phyloP scores from a whole-genome alignment of 1,140 invertebrate species.

The Pissodes strobi region DNA sequence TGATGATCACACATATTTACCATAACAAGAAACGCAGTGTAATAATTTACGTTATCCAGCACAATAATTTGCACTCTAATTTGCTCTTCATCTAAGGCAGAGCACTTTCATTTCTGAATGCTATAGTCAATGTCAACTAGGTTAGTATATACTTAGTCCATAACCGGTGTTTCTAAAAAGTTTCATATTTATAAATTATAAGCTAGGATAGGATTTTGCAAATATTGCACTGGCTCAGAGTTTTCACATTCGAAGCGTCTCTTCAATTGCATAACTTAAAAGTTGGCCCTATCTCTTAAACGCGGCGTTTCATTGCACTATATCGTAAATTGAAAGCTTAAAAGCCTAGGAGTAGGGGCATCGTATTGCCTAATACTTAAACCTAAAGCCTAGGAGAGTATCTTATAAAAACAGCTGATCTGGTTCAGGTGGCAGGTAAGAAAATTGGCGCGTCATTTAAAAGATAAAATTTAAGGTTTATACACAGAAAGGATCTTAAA shows the following conservation, averaged over 20 bases:
- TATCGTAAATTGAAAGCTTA: not conserved
- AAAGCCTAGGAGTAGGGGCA: not conserved
- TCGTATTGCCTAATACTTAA: too few relatives aligned
- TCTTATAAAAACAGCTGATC: slow-evolving; percentile 8
- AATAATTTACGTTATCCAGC: not conserved
- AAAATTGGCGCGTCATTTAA: slow-evolving; percentile 33
- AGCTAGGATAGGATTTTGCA: too few relatives aligned
- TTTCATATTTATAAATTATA: too few relatives aligned
- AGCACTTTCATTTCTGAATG: too few relatives aligned
- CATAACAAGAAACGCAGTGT: not conserved
- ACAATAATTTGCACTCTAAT: not conserved
- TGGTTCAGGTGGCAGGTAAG: slow-evolving; percentile 23
- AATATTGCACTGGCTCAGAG: too few relatives aligned
- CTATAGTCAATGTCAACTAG: too few relatives aligned
- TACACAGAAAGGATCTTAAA: slow-evolving; percentile 7
- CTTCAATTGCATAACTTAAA: not conserved
- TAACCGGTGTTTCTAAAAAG: too few relatives aligned
- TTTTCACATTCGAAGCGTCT: too few relatives aligned
- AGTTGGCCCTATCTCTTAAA: not conserved
- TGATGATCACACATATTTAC: slow-evolving; percentile 17
- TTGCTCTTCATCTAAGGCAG: too few relatives aligned
- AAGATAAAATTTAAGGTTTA: slow-evolving; percentile 15
- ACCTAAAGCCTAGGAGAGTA: slow-evolving; percentile 7
- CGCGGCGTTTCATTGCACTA: not conserved
- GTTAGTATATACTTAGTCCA: too few relatives aligned